Evolutionary conservation across 2,888 invertebrate species (phyloP).

Genomic region (Acanthosepion esculentum): DNA sequence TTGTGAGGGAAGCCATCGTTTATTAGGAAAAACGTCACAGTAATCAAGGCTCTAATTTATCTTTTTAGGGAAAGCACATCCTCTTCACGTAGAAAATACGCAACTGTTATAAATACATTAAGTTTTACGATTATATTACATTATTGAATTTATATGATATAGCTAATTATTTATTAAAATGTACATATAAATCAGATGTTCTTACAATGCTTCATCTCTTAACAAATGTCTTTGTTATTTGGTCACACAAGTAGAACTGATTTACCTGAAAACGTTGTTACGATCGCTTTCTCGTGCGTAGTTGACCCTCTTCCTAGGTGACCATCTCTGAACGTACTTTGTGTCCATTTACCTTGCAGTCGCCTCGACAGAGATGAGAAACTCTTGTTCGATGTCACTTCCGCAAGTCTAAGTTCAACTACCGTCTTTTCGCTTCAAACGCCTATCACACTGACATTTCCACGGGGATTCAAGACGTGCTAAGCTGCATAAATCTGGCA

Average conservation of each 20-base stretch:
- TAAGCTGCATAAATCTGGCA: not conserved
- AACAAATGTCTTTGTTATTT: no score
- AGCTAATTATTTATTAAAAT: no score
- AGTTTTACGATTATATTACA: no score
- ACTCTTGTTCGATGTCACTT: not conserved
- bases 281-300: not conserved
- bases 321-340: not conserved
- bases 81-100: no score
- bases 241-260: not conserved
- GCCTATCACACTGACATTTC: not conserved
- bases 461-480: not conserved
- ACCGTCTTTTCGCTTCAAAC: not conserved
- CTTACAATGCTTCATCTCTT: no score
- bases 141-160: no score
- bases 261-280: not conserved
- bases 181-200: no score
- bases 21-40: no score
- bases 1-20: no score
- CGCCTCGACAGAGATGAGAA: not conserved
- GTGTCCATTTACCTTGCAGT: not conserved
- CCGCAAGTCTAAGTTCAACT: not conserved
- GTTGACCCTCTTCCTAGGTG: not conserved
- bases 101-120: no score
- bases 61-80: no score
- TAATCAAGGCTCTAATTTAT: no score